Evolutionary conservation across 2,888 invertebrate genomes (phyloP), one percentile per base, ranked within the genome.

Genomic region (Seira sanloemensis): DNA sequence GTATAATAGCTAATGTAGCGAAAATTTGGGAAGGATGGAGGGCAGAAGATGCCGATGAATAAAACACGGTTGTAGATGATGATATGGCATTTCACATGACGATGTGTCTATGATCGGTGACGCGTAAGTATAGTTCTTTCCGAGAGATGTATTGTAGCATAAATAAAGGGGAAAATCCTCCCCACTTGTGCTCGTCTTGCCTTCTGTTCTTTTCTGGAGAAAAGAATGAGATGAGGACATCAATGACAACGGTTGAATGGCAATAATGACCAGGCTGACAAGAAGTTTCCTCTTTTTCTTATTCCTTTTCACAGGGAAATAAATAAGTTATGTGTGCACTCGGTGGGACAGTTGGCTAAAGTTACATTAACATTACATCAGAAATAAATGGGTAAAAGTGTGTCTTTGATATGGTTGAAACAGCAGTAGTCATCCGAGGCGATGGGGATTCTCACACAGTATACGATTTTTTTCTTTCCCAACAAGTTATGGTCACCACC

Each of bases 251-350:
- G 77, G 82, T 76, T 77, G 78, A 83, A 77, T 68, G 73, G 73
- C 83, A 78, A 78, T 83, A 83, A 83, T 83, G 83, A 78, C 68
- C 83, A 67, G 54, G 77, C 78, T 78, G 77, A 83, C 82, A 82
- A 82, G 82, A 82, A 78, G 58, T 72, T 83, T 82, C 72, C 76
- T 16, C 54, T 62, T 75, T 12, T 80, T 37, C 67, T 62, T 62
- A 9, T 69, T 72, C 46, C 37, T 65, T 5, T 37, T 65, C n/a
- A n/a, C n/a, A 9, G 37, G 37, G 37, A 37, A 37, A 37, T 37
- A 37, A 37, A 37, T 37, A 37, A 37, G 37, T 37, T 37, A 37
- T 37, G 37, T 37, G 37, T 37, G 37, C 37, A 37, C 37, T 37
- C 12, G 37, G 37, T 37, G 37, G n/a, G 37, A 37, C 37, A 37